Conservation (phyloP, 2,797 vertebrate species). For the Sphenopsis melanotis region DNA sequence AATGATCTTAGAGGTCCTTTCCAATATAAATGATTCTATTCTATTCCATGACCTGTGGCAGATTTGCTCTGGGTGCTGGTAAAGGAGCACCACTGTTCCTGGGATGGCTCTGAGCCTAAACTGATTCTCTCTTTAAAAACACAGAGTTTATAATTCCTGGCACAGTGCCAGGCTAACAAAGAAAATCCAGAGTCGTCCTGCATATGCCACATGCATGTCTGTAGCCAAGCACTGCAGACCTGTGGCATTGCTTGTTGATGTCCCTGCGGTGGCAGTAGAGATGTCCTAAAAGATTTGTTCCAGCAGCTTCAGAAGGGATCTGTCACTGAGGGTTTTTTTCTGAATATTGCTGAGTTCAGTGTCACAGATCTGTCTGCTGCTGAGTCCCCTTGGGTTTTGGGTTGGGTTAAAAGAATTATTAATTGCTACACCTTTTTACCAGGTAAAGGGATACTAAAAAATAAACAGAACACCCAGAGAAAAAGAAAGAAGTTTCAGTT, state of each 20-base stretch:
- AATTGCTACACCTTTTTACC: background rate
- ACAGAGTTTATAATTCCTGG: rapidly evolving
- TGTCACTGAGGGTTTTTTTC: background rate
- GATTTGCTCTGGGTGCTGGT: background rate
- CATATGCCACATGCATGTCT: background rate
- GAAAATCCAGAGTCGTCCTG: background rate
- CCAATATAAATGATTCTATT: background rate
- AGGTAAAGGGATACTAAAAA: background rate
- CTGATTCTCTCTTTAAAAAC: background rate
- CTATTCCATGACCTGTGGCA: background rate
- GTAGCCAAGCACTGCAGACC: rapidly evolving
- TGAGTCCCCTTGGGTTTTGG: background rate
- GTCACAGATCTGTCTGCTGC: background rate
- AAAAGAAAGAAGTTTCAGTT: background rate
- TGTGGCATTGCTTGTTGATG: background rate
- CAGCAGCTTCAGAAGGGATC: background rate
- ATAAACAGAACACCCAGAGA: background rate
- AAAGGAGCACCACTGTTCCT: background rate
- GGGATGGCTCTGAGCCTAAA: background rate
- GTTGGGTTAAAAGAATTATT: background rate
- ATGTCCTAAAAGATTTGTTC: background rate
- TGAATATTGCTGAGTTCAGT: background rate
- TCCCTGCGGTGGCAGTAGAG: rapidly evolving
- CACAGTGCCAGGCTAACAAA: background rate
- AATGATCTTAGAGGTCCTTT: background rate